Conservation (phyloP, 2,113 vertebrate species). For the Nestor notabilis region DNA sequence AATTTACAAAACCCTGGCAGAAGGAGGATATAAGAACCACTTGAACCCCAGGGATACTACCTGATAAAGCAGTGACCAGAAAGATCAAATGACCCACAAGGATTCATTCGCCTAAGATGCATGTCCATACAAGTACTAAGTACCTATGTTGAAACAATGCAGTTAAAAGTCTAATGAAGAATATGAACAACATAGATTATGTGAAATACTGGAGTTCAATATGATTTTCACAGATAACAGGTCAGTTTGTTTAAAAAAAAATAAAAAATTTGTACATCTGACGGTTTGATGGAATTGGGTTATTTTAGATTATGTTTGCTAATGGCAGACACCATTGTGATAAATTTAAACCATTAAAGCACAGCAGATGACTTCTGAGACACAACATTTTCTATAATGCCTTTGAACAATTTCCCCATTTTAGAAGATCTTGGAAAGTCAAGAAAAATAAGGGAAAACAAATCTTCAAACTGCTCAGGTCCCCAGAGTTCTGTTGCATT, state of each 20-base stretch:
- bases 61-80: slow-evolving; percentile 43
- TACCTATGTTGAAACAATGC: background rate
- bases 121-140: background rate
- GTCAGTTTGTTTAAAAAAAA: background rate
- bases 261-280: background rate
- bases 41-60: background rate
- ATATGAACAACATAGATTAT: background rate
- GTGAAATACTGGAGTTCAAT: background rate
- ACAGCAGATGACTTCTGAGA: slow-evolving; percentile 60
- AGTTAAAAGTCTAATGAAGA: slow-evolving; percentile 21
- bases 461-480: slow-evolving; percentile 26
- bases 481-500: background rate
- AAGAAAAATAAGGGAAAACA: slow-evolving; percentile 35
- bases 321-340: slow-evolving; percentile 48
- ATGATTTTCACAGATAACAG: background rate
- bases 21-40: slow-evolving; percentile 32
- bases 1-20: slow-evolving; percentile 50
- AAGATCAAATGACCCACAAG: slow-evolving; percentile 31
- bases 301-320: slow-evolving; percentile 17
- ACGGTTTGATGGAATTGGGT: slow-evolving; percentile 5
- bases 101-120: background rate
- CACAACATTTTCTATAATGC: slow-evolving; percentile 37
- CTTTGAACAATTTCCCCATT: slow-evolving; percentile 50
- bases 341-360: slow-evolving; percentile 63
- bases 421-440: slow-evolving; percentile 42